Evolutionary conservation across 2,113 vertebrate genomes (phyloP).

Genomic region (Triplophysa rosa): DNA sequence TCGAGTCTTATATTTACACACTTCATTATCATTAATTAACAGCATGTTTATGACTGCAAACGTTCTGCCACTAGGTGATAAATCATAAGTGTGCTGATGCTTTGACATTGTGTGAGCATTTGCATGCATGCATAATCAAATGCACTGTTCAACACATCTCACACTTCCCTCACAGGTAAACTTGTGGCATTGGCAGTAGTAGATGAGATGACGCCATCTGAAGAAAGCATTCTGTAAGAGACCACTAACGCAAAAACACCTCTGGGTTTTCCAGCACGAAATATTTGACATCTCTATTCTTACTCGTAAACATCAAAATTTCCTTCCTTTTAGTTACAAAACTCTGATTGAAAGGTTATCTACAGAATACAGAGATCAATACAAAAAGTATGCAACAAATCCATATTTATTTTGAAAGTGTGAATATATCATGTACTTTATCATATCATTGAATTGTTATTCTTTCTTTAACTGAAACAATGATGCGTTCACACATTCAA

Average conservation of each 20-base stretch:
- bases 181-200: conserved; percentile 85
- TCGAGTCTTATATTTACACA: neutral
- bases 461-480: neutral
- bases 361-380: conserved; percentile 80
- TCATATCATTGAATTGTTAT: neutral
- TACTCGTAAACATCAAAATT: neutral
- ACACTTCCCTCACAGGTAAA: conserved; percentile 75
- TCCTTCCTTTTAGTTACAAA: conserved; percentile 75
- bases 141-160: conserved; percentile 8
- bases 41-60: neutral
- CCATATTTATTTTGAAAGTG: neutral
- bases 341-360: conserved; percentile 83
- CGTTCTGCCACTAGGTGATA: conserved; percentile 26
- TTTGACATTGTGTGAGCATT: conserved; percentile 18
- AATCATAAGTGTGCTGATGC: neutral
- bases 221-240: conserved; percentile 81
- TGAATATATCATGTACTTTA: neutral
- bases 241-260: neutral
- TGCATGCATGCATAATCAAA: neutral
- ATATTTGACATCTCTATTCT: neutral
- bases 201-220: conserved; percentile 80
- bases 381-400: conserved; percentile 77
- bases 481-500: neutral
- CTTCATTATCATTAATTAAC: neutral
- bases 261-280: neutral